Evolutionary conservation across 2,888 invertebrate genomes (phyloP).

Genomic region (Ectobius pallidus): DNA sequence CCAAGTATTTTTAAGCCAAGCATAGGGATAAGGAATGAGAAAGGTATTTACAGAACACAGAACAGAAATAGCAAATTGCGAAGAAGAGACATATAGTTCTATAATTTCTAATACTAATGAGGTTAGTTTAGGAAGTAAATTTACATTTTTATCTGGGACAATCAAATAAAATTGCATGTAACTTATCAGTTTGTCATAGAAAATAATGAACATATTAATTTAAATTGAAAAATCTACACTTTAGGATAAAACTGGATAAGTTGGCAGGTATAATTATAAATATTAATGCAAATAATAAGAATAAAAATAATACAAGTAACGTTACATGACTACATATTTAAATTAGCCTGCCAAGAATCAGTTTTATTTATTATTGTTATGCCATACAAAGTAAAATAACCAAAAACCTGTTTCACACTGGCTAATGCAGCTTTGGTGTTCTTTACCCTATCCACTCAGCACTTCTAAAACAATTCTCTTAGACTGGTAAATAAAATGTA

Average conservation of each 20-base stretch:
- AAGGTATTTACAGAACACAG: too few species aligned
- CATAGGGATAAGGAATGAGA: too few species aligned
- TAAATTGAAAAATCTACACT: neutral
- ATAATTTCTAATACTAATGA: too few species aligned
- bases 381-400: slow-evolving; percentile 33
- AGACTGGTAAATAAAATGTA: slow-evolving; percentile 7
- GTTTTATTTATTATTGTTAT: slow-evolving; percentile 29
- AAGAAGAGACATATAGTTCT: too few species aligned
- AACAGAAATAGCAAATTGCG: too few species aligned
- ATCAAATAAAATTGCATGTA: too few species aligned
- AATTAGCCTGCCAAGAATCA: slow-evolving; percentile 25
- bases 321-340: neutral
- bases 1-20: too few species aligned
- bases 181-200: too few species aligned
- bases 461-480: slow-evolving; percentile 2
- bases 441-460: slow-evolving; percentile 32
- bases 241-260: neutral
- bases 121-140: too few species aligned
- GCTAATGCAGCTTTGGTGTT: slow-evolving; percentile 24
- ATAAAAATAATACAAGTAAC: neutral
- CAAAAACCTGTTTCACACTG: slow-evolving; percentile 1
- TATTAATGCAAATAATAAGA: neutral
- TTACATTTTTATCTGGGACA: too few species aligned
- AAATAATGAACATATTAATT: too few species aligned
- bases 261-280: neutral